A percentile compares a stretch with the other conserved stretches of the same genome.
These are phyloP conservation scores for Malacosoma neustria DNA, from an alignment of 2,888 invertebrate species.

Conservation along the genomic window DNA sequence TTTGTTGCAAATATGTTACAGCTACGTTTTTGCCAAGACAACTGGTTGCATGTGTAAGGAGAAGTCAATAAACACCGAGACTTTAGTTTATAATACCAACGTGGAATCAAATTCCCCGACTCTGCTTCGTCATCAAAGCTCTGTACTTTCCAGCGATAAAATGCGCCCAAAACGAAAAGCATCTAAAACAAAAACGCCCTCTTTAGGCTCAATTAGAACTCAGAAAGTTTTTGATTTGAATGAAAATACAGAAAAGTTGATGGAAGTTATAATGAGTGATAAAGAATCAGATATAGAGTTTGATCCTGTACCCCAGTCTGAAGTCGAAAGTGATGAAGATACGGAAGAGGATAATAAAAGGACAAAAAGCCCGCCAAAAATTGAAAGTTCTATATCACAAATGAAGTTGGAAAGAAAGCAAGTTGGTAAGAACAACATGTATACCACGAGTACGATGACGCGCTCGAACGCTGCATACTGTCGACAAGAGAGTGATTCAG, in stretches of 20 bases:
- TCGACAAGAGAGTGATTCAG: conserved; percentile 24
- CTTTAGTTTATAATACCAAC: conserved; percentile 28
- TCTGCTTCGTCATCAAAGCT: conserved; percentile 28
- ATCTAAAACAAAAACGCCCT: conserved; percentile 28
- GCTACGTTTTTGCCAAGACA: conserved; percentile 33
- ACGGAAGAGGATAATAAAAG: conserved; percentile 13
- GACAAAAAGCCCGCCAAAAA: conserved; percentile 41
- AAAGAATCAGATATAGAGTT: conserved; percentile 24
- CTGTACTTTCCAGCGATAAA: conserved; percentile 24
- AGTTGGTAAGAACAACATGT: conserved; percentile 12
- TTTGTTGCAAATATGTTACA: conserved; percentile 43
- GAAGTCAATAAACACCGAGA: conserved; percentile 12
- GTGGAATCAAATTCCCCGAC: conserved; percentile 37
- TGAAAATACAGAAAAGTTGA: conserved; percentile 48
- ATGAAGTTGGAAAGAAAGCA: conserved; percentile 29
- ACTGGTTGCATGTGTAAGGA: conserved; percentile 31
- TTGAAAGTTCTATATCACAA: conserved; percentile 49
- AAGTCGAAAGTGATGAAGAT: conserved; percentile 6
- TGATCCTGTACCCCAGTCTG: conserved; percentile 9
- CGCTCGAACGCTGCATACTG: conserved; percentile 29
- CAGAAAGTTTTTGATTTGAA: conserved; percentile 55
- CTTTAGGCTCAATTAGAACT: conserved; percentile 30
- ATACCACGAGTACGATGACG: conserved; percentile 37
- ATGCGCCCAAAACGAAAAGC: conserved; percentile 15
- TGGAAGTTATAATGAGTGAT: conserved; percentile 46